Conservation (phyloP, 2,113 vertebrate species). For the Martes martes region DNA sequence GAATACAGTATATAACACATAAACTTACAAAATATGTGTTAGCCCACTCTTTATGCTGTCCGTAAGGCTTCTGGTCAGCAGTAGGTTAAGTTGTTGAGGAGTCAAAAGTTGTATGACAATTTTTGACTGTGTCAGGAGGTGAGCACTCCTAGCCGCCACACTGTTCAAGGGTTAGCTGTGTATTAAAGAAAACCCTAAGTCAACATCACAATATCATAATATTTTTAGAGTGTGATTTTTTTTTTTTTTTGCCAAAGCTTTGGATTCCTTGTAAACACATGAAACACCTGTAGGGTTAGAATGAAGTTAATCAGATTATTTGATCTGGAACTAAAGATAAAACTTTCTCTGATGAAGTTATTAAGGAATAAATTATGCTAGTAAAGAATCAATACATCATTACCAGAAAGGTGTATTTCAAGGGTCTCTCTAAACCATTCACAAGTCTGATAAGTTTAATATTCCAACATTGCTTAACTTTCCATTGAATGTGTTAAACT, state of each 20-base stretch:
- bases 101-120: background rate
- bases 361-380: slow-evolving; percentile 42
- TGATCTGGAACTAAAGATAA: slow-evolving; percentile 38
- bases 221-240: background rate
- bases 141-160: background rate
- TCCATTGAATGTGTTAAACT: slow-evolving; percentile 4
- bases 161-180: background rate
- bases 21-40: background rate
- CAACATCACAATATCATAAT: background rate
- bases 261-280: slow-evolving; percentile 14
- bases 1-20: background rate
- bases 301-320: slow-evolving; percentile 51
- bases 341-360: slow-evolving; percentile 56
- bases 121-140: background rate
- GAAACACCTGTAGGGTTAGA: slow-evolving; percentile 34
- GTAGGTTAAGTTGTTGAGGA: background rate
- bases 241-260: slow-evolving; percentile 38
- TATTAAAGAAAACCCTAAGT: slow-evolving; percentile 1
- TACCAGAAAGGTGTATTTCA: background rate
- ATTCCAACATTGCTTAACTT: slow-evolving; percentile 1
- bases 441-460: background rate
- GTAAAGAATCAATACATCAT: slow-evolving; percentile 61
- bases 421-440: background rate
- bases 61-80: background rate
- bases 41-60: background rate